Evolutionary conservation across 2,113 vertebrate species (phyloP), one percentile per base, ranked within the genome.

Genomic region (Perccottus glenii): DNA sequence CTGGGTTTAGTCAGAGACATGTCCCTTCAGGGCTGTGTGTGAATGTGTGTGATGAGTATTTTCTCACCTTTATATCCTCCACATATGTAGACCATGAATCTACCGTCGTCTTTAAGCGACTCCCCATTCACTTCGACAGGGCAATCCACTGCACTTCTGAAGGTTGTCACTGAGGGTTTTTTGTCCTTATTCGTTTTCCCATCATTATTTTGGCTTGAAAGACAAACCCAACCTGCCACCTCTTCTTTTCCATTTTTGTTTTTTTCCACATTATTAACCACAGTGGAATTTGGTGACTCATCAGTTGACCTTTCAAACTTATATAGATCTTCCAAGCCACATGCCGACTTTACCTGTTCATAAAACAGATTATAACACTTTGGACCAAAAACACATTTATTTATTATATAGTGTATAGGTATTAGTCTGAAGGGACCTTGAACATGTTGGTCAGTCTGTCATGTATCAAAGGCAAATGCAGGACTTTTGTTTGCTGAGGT

Each of bases 21-120:
- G n/a, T n/a, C n/a, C n/a, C n/a, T n/a, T n/a, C n/a, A n/a, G n/a
- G n/a, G n/a, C n/a, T n/a, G n/a, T n/a, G n/a, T n/a, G n/a, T n/a
- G n/a, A 56, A 38, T 56, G 12, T 16, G n/a, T n/a, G n/a, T n/a
- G n/a, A n/a, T n/a, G n/a, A n/a, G n/a, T n/a, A n/a, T 33, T 16
- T 35, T 63, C 64, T 77, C 78, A 92, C 92, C 92, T 91, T 82
- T 79, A 62, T 89, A 93, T 56, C 84, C 83, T 38, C 91, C 89
- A 64, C 88, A 92, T 27, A 92, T 71, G 60, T 90, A 93, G 14
- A 91, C 66, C 78, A 88, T 87, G 43, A 92, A 86, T 47, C 80
- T 82, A 49, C 73, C 90, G 62, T 88, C 83, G 68, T 51, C 81
- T 46, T 53, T 12, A 40, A 12, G 60, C 45, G 56, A 7, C 6